phyloP scores from a whole-genome alignment of 2,888 invertebrate genomes.

The Euproctis similis region DNA sequence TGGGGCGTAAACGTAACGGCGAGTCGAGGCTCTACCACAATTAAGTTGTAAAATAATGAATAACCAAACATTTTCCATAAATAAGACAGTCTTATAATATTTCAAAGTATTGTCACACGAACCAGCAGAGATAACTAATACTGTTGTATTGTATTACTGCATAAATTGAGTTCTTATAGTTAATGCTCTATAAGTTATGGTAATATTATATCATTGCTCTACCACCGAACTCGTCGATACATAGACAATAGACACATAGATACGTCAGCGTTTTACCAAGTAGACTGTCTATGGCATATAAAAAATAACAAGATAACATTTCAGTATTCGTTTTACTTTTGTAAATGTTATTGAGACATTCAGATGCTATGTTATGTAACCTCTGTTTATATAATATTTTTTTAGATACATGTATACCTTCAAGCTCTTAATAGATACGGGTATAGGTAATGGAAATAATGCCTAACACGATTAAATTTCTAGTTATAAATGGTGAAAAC shows the following conservation, averaged over 20 bases:
- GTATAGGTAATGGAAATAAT: no score
- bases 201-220: constrained; percentile 18
- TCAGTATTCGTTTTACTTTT: no score
- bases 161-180: constrained; percentile 39
- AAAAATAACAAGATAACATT: not conserved
- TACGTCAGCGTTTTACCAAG: constrained; percentile 5
- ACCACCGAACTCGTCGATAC: constrained; percentile 4
- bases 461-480: no score
- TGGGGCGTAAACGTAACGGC: no score
- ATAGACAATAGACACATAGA: constrained; percentile 2
- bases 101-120: constrained; percentile 10
- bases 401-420: no score
- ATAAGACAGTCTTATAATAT: constrained; percentile 3
- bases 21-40: no score
- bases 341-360: no score
- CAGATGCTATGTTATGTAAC: no score
- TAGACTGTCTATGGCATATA: constrained; percentile 1
- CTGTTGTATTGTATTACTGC: constrained; percentile 50
- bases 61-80: not conserved
- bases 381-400: no score
- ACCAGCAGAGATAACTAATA: constrained; percentile 29
- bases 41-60: no score
- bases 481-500: no score
- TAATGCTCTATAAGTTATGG: constrained; percentile 28
- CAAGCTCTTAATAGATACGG: no score